These are phyloP conservation scores for Cuculus canorus DNA, from an alignment of 2,797 vertebrate species.

Conservation along the genomic window DNA sequence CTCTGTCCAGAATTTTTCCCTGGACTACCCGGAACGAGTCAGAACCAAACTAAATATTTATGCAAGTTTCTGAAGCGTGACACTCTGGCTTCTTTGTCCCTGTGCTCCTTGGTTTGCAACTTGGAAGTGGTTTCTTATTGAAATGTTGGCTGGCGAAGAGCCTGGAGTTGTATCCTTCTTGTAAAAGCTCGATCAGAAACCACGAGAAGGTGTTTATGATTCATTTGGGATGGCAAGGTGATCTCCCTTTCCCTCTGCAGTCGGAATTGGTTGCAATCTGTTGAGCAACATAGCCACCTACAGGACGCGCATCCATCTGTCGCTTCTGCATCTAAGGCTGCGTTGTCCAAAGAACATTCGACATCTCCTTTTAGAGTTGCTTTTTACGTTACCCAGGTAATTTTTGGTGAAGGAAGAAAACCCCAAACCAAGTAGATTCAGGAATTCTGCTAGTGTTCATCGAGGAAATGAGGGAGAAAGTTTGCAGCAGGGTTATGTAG, in stretches of 20 bases:
- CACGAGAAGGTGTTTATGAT: neutral
- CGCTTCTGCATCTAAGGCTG: neutral
- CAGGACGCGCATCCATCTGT: neutral
- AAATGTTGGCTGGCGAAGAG: neutral
- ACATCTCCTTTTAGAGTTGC: fast-evolving
- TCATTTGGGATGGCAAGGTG: neutral
- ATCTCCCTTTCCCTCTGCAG: neutral
- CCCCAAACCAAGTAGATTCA: neutral
- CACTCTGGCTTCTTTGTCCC: neutral
- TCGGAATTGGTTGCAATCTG: neutral
- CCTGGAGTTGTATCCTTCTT: neutral
- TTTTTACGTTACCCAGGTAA: fast-evolving
- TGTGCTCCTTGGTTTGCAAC: neutral
- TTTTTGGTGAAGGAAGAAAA: neutral
- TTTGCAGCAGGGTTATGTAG: neutral
- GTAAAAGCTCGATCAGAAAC: neutral
- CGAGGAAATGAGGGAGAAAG: neutral
- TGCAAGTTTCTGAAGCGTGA: neutral
- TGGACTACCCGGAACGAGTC: neutral
- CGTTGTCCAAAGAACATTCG: neutral
- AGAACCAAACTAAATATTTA: neutral
- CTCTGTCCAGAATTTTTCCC: neutral
- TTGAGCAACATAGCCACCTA: slow-evolving; percentile 48
- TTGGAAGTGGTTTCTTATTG: neutral
- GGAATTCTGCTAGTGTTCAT: neutral